Evolutionary conservation across 2,797 vertebrate species (phyloP), one percentile per base, ranked within the genome.

Genomic region (Hozukius guyotensis): DNA sequence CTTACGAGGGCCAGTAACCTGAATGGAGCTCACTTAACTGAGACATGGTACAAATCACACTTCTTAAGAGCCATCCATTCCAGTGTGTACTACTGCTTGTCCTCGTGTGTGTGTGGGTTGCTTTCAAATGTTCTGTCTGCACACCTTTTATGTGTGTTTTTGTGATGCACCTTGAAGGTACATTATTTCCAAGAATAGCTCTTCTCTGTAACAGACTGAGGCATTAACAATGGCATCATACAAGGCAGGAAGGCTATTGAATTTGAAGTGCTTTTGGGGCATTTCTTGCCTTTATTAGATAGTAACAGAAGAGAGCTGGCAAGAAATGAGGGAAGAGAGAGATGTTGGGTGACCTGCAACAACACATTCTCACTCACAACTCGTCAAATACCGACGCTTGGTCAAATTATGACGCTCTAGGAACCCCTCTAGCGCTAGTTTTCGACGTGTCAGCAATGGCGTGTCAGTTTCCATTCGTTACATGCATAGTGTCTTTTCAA

Each of bases 1-100:
- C 72, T 83, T 87, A 81, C 22, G 70, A 78, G 70, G 61, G 73
- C 70, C 29, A 52, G 78, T 67, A 87, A 89, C 70, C 69, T 36
- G 57, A 83, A 76, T 61, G 75, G 52, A 34, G 77, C 60, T 79
- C 78, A 72, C 64, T 88, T 80, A 81, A 57, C 62, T 31, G 59
- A 78, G 72, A 73, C 53, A 42, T 9, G 0, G 29, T 60, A 38
- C 52, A 78, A 78, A 85, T 87, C 32, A 52, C 53, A 52, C 29
- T 77, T 38, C 52, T 78, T 38, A 52, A 67, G 62, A 73, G 52
- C 68, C 31, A 20, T 75, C 25, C 8, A 14, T 79, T 72, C 25
- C 2, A 60, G 49, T 56, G 27, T 59, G 20, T 42, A 14, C 13
- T 53, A 14, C 20, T 42, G 25, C 27, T 68, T 25, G 11, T 72